Base-by-base conservation (phyloP, 1,140 invertebrate genomes). In the Triops longicaudatus region DNA sequence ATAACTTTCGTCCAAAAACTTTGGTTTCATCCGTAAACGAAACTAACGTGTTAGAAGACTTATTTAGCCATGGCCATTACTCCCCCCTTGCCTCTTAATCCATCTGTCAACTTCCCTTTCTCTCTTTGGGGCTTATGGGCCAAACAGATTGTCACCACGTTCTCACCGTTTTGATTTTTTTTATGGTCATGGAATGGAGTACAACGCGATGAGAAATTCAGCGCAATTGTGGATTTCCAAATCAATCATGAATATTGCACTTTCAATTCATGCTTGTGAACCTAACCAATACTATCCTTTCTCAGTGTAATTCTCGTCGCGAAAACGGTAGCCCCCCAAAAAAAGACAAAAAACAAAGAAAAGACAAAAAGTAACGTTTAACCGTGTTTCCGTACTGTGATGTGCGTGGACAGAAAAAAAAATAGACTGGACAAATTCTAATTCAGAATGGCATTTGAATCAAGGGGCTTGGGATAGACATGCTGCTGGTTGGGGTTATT, bases 351-450 rank as follows among this genome's bases (percentile, higher is more conserved):
- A 22, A 0, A 22, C 14, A 63, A 63, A 63, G 50, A 63, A 63
- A 63, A 9, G 22, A 63, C 14, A 63, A 22, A n/a, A 63, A 63
- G 31, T 37, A 37, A 37, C 31, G 31, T 37, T 0, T 63, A 63
- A 63, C 50, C 50, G 50, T 63, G 50, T 63, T 63, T 63, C 50
- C 50, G 50, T 63, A 63, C 50, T 63, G 50, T 63, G n/a, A 63
- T 63, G 50, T 63, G 50, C 50, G 50, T 63, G 50, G 50, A n/a
- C 22, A 17, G 22, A 9, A 17, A 22, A 17, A 17, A 63, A 17
- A 63, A 63, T 63, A 63, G 50, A 63, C 50, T n/a, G 22, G 7
- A 63, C 50, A 22, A 63, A 63, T 63, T 63, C 22, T 22, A n/a
- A 63, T 63, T 63, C 14, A 4, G 50, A 22, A 63, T 14, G 14